Evolutionary conservation across 2,888 invertebrate genomes (phyloP).

Genomic region (Lasioglossum lativentre): DNA sequence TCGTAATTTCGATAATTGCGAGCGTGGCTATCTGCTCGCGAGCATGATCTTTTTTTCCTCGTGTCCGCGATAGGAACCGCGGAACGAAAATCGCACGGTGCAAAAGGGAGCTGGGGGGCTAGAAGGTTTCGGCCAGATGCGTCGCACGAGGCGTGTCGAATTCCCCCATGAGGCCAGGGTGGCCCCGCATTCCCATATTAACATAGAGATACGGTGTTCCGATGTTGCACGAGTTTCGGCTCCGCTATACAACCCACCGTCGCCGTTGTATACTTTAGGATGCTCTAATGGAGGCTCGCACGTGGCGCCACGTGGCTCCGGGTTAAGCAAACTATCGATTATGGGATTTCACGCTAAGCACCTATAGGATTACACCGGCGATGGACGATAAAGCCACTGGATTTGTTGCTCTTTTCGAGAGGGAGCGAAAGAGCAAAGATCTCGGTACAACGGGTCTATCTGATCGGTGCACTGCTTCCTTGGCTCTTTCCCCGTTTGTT

Average conservation of each 20-base stretch:
- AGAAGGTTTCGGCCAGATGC: slow-evolving; percentile 68
- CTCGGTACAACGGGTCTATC: slow-evolving; percentile 62
- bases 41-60: slow-evolving; percentile 34
- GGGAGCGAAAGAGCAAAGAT: slow-evolving; percentile 48
- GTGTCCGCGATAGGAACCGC: slow-evolving; percentile 32
- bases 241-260: slow-evolving; percentile 12
- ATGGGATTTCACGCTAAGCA: slow-evolving; percentile 85
- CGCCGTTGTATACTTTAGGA: slow-evolving; percentile 70
- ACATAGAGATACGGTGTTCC: slow-evolving; percentile 82
- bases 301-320: slow-evolving; percentile 83
- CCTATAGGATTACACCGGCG: slow-evolving; percentile 83
- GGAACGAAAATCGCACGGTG: slow-evolving; percentile 42
- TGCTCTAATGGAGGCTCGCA: slow-evolving; percentile 81
- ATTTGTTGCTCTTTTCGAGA: slow-evolving; percentile 83
- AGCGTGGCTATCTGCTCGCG: slow-evolving; percentile 17
- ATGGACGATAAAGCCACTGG: slow-evolving; percentile 81
- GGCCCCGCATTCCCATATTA: slow-evolving; percentile 81
- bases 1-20: slow-evolving; percentile 63
- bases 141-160: slow-evolving; percentile 78
- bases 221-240: slow-evolving; percentile 50
- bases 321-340: slow-evolving; percentile 85
- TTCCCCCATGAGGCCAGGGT: slow-evolving; percentile 75
- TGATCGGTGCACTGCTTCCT: slow-evolving; percentile 51
- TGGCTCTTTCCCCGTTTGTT: slow-evolving; percentile 32
- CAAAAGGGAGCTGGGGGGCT: neutral